These are phyloP conservation scores for Rhinogobio ventralis DNA, from an alignment of 2,797 vertebrate genomes.

Conservation along the genomic window DNA sequence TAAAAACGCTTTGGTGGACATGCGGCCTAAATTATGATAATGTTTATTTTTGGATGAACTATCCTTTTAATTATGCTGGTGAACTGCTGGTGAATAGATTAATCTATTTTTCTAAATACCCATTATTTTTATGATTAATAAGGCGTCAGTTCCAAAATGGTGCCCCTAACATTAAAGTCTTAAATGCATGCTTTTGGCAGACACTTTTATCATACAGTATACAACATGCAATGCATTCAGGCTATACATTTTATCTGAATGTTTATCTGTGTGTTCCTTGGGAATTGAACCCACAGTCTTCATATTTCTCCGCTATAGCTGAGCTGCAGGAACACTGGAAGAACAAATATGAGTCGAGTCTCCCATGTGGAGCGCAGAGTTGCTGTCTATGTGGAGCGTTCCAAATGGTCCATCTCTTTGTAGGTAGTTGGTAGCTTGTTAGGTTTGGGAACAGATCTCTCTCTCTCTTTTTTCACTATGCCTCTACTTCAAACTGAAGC, in stretches of 20 bases:
- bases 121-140: not conserved
- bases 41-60: not conserved
- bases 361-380: not conserved
- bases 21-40: not conserved
- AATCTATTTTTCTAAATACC: not conserved
- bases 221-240: conserved; percentile 1
- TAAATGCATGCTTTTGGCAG: not conserved
- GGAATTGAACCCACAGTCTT: not conserved
- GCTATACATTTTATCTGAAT: conserved; percentile 7
- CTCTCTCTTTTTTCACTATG: conserved; percentile 27
- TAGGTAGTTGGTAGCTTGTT: not conserved
- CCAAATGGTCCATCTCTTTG: not conserved
- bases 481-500: conserved; percentile 41
- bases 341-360: not conserved
- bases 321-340: not conserved
- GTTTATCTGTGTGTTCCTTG: conserved; percentile 5
- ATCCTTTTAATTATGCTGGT: not conserved
- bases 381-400: not conserved
- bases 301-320: not conserved
- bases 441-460: not conserved
- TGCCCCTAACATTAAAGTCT: not conserved
- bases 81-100: not conserved
- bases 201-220: not conserved
- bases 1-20: no score
- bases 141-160: not conserved